phyloP scores from a whole-genome alignment of 1,140 invertebrate species.

The Stratiolaelaps scimitus region DNA sequence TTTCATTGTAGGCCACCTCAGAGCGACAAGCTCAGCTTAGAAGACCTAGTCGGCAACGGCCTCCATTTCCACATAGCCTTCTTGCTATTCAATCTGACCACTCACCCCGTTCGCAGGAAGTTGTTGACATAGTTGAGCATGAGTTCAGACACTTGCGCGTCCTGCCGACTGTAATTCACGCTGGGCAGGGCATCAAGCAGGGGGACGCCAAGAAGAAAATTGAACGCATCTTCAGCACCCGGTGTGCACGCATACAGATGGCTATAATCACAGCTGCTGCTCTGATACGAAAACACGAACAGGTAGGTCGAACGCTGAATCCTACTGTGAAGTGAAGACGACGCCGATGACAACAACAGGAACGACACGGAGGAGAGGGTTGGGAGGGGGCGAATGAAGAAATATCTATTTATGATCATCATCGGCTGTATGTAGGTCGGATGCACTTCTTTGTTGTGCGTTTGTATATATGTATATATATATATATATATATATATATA shows the following conservation, averaged over 20 bases:
- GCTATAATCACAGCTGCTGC: conserved; percentile 25
- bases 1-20: too few species aligned
- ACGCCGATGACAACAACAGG: not conserved
- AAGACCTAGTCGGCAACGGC: too few species aligned
- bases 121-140: conserved; percentile 22
- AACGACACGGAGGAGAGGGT: not conserved
- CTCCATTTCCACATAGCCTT: too few species aligned
- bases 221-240: conserved; percentile 12
- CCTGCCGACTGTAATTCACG: conserved; percentile 18
- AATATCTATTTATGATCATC: too few species aligned
- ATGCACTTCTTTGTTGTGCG: too few species aligned
- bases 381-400: too few species aligned
- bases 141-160: conserved; percentile 14
- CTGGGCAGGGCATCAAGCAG: not conserved
- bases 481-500: too few species aligned
- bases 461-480: too few species aligned
- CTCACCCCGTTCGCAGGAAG: conserved; percentile 15
- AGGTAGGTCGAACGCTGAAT: conserved; percentile 16
- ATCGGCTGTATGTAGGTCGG: too few species aligned
- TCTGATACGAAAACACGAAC: conserved; percentile 21
- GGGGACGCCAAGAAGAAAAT: conserved; percentile 9
- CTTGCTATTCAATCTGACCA: too few species aligned
- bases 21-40: too few species aligned
- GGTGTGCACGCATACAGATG: conserved; percentile 21
- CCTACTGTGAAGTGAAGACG: not conserved